phyloP scores from a whole-genome alignment of 1,140 invertebrate species.

The Hylaeus volcanicus region DNA sequence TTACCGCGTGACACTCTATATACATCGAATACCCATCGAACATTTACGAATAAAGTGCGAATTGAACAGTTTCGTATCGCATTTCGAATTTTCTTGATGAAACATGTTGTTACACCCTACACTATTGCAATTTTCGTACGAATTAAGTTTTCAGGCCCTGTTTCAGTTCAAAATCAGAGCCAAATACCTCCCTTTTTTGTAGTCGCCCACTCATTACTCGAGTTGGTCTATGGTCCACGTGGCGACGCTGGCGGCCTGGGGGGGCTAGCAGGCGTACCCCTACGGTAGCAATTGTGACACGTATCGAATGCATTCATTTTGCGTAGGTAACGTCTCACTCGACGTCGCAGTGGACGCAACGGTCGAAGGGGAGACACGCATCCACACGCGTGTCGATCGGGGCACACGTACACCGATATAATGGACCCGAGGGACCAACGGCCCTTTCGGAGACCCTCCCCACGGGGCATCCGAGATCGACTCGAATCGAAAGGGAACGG shows the following conservation, averaged over 20 bases:
- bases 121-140: too few species aligned
- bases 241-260: not conserved
- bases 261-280: constrained; percentile 10
- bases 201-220: too few species aligned
- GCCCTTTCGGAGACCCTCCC: constrained; percentile 50
- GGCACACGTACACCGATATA: constrained; percentile 38
- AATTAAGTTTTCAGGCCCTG: too few species aligned
- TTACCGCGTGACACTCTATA: too few species aligned
- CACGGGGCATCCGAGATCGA: constrained; percentile 54
- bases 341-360: not conserved
- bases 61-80: too few species aligned
- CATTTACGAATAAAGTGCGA: too few species aligned
- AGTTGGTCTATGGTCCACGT: constrained; percentile 20
- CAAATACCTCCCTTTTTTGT: too few species aligned
- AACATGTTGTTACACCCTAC: too few species aligned
- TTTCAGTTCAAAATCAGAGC: too few species aligned
- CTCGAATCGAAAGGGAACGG: constrained; percentile 60
- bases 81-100: too few species aligned
- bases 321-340: constrained; percentile 68
- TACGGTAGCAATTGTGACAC: constrained; percentile 52
- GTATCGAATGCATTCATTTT: constrained; percentile 69
- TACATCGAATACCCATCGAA: too few species aligned
- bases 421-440: constrained; percentile 57
- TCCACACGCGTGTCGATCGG: not conserved
- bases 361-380: not conserved